A percentile compares a stretch with the other conserved stretches of the same genome.
These are phyloP conservation scores for Micrasema longulum DNA, from an alignment of 1,140 invertebrate species.

Conservation along the genomic window DNA sequence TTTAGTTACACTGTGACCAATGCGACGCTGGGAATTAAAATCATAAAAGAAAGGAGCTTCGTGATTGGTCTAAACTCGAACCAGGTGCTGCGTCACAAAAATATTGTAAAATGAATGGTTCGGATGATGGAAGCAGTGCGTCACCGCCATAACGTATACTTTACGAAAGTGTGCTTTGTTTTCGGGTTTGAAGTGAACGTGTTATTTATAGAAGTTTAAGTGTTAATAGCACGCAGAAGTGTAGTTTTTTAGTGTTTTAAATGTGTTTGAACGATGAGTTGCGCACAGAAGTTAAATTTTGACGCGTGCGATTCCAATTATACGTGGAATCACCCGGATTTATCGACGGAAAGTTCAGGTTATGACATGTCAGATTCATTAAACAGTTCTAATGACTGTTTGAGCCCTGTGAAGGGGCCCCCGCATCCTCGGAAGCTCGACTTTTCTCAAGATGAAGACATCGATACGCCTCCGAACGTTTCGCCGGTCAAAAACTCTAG, in stretches of 20 bases:
- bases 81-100: slow-evolving; percentile 33
- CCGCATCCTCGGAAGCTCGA: slow-evolving; percentile 64
- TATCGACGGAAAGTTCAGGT: slow-evolving; percentile 40
- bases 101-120: slow-evolving; percentile 25
- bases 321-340: slow-evolving; percentile 36
- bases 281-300: slow-evolving; percentile 50
- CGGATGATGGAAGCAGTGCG: too few species aligned
- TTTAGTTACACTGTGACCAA: slow-evolving; percentile 16
- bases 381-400: slow-evolving; percentile 63
- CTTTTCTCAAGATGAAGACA: slow-evolving; percentile 62
- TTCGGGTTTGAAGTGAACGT: slow-evolving; percentile 2
- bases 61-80: slow-evolving; percentile 38
- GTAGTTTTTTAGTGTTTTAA: slow-evolving; percentile 18
- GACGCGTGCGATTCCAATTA: slow-evolving; percentile 35
- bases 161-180: slow-evolving; percentile 42
- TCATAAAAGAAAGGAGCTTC: slow-evolving; percentile 2
- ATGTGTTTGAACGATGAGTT: slow-evolving; percentile 44
- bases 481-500: slow-evolving; percentile 57
- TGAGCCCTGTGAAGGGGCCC: slow-evolving; percentile 62
- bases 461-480: slow-evolving; percentile 58
- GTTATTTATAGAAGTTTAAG: slow-evolving; percentile 26
- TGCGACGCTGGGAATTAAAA: neutral
- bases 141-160: slow-evolving; percentile 38
- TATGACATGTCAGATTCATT: slow-evolving; percentile 55
- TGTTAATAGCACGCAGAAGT: slow-evolving; percentile 22